Evolutionary conservation across 1,140 invertebrate genomes (phyloP), one percentile per base, ranked within the genome.

Genomic region (Trichonephila clavipes): DNA sequence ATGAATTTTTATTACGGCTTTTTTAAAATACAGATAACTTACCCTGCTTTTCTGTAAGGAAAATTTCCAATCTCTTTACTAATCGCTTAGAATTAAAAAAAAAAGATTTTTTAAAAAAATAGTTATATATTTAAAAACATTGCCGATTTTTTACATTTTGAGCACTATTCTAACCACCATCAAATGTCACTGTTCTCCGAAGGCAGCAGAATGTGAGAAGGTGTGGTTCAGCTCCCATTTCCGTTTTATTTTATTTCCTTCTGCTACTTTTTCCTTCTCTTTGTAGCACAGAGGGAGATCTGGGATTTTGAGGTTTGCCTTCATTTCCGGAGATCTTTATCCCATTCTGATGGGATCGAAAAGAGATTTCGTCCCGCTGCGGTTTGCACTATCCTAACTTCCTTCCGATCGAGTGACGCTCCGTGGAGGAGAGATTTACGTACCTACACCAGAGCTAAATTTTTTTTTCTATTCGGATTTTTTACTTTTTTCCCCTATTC

Each of bases 221-320:
- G 81, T 92, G 90, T 85, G 90, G 90, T 92, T 85, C 64, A 44
- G 81, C 81, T 92, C 62, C 90, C 44, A 92, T 92, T 92, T 92
- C 90, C 90, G 77, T 34, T 69, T 91, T 85, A 90, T 90, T 85
- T 92, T 92, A 90, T 90, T 90, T 90, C 89, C 89, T 51, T 51
- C 51, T 51, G 51, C 51, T 51, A 51, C 51, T 51, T 51, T 51
- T 51, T 51, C 21, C 58, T 16, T 82, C 34, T 64, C 87, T 24
- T 24, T 44, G 19, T 19, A 19, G 44, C 59, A 24, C 24, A 34
- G 58, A 64, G 28, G 21, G 40, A 89, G 69, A 59, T 64, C 34
- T 89, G 88, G 90, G 90, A 92, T 92, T 92, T 92, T 92, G 90
- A 92, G 90, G 90, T 92, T 92, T 92, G 72, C 90, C 90, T 92